Evolutionary conservation across 2,888 invertebrate species (phyloP), one percentile per base, ranked within the genome.

Genomic region (Ectemnius cavifrons): DNA sequence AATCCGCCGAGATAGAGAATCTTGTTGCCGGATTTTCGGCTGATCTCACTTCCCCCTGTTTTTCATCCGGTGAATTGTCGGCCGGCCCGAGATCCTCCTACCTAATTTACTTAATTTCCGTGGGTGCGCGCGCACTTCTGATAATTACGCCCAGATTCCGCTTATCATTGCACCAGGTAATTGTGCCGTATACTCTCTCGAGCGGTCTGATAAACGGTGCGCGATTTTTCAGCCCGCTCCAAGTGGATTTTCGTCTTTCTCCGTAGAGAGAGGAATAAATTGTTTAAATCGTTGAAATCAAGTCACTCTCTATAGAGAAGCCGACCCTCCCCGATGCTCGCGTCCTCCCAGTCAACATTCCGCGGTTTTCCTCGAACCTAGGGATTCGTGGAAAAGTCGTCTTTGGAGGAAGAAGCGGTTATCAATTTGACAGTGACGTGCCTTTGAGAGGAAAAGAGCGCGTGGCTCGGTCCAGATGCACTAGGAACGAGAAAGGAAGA

Each of bases 401-500:
- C 74, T 76, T 2, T 65, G 45, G 27, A 16, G 76, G 81, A 78
- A 75, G 79, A 78, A 73, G 84, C 82, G 85, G 88, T 89, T 89
- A 89, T 89, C 89, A 87, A 86, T 86, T 88, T 88, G 89, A 89
- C 88, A 87, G 86, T 86, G 87, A 88, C 85, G 84, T 81, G 84
- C 74, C 73, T 78, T 74, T 78, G 75, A 76, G 78, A 71, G 78
- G 76, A 60, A 71, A 62, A 71, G 62, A 68, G 70, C 11, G 37
- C 5, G n/a, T n/a, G 37, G 8, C 8, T 8, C 37, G 37, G 75
- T 57, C 52, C 71, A 73, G 63, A 64, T 70, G 71, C 37, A 37
- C 49, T 37, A 20, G 14, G 16, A 58, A 47, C 61, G 63, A 68
- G 66, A 57, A 57, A 62, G 49, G 67, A 28, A 61, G 59, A 58